Evolutionary conservation across 2,888 invertebrate species (phyloP), one percentile per base, ranked within the genome.

Genomic region (Lasioglossum lativentre): DNA sequence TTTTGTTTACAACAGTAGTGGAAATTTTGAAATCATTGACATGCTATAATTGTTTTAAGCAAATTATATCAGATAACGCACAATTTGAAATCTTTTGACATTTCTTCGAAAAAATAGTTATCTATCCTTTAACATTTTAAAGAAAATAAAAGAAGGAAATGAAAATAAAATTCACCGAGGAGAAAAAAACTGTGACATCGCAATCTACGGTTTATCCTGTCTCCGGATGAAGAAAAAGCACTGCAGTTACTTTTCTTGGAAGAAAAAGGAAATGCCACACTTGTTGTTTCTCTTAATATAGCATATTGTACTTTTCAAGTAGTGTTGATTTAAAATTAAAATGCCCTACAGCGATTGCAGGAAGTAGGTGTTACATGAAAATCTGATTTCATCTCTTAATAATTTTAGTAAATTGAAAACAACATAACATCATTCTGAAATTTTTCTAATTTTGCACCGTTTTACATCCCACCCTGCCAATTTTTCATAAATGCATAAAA

Each of bases 201-300:
- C 59, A 63, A 30, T 30, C 27, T 30, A 63, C 16, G 59, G n/a
- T 63, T 63, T 30, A 30, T 63, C 59, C 59, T 63, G 59, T 59
- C 27, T 59, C 59, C 59, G 59, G 59, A 63, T 63, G 59, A 63
- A 63, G 59, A 63, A 30, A 30, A 63, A 63, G 27, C 30, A 30
- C 16, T 27, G 27, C 30, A 30, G 27, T 30, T 30, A 63, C 30
- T 30, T 63, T 5, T 63, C 59, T 27, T 30, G 30, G 30, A 63
- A 16, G 59, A 30, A 30, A 63, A 63, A 63, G 59, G 59, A 30
- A 6, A 30, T 2, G 27, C 16, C 59, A 16, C 30, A 10, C n/a
- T 63, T 63, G 59, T 59, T 59, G n/a, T 63, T 63, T 16, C 59
- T 63, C 59, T 14, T 27, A 27, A 63, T 27, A 63, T 14, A 30